These are phyloP conservation scores for Cerastis rubricosa DNA, from an alignment of 2,888 invertebrate species.

Conservation along the genomic window DNA sequence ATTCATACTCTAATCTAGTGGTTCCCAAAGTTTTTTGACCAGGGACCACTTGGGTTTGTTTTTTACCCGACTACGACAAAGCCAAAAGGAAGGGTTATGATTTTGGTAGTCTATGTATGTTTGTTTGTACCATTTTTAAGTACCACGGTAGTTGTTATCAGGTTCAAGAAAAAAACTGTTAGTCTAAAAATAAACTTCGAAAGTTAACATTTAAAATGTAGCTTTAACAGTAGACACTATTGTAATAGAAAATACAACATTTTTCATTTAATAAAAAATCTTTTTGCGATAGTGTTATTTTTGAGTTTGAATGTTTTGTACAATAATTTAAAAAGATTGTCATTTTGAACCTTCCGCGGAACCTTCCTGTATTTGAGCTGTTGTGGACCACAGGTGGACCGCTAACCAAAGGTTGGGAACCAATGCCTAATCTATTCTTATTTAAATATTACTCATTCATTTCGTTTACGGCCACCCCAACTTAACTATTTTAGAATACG, in stretches of 20 bases:
- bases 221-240: neutral
- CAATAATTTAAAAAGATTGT: neutral
- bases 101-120: neutral
- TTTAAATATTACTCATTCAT: neutral
- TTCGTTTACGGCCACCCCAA: neutral
- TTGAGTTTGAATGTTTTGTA: neutral
- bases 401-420: neutral
- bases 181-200: neutral
- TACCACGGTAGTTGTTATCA: neutral
- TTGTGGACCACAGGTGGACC: neutral
- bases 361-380: neutral
- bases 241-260: neutral
- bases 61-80: neutral
- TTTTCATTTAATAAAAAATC: neutral
- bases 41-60: neutral
- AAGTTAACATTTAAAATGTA: neutral
- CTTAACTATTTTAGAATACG: slow-evolving; percentile 28
- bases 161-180: neutral
- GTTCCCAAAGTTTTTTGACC: neutral
- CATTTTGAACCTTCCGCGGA: neutral
- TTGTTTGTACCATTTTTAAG: neutral
- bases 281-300: neutral
- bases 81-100: neutral
- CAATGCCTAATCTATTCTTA: neutral
- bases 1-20: slow-evolving; percentile 4